Evolutionary conservation across 2,797 vertebrate species (phyloP), one percentile per base, ranked within the genome.

Genomic region (Sandelia bainsii): DNA sequence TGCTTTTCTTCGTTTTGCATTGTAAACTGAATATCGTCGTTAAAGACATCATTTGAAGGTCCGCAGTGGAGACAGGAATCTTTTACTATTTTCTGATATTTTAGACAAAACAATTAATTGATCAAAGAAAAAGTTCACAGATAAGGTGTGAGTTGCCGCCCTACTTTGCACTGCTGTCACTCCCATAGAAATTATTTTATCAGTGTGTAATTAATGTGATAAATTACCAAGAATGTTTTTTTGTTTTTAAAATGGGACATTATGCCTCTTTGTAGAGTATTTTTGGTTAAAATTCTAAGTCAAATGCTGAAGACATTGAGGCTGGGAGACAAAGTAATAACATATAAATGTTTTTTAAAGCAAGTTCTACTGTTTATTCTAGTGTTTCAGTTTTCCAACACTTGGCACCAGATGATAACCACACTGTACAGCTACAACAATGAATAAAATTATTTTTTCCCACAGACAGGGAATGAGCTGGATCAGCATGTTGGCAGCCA

Each of bases 401-500:
- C 10, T 17, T 13, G 45, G 11, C 66, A n/a, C n/a, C 57, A 63
- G 61, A 69, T 51, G 34, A 76, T 42, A 25, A 52, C 20, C 27
- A 10, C 10, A 49, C 61, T 20, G 66, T 54, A 23, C 58, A 37
- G 62, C 34, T 62, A 4, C 60, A 66, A 76, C 53, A 14, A 42
- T 34, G 66, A 73, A 12, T 57, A 46, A 44, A 49, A 19, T 49
- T 48, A 46, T 63, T 69, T 60, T 56, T 62, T 44, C 60, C 56
- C 27, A 76, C 80, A 62, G 40, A 61, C 77, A 65, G 63, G 37
- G 53, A 80, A 56, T 68, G 70, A 74, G 69, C 86, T 75, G 72
- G 72, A 77, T 79, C 75, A 72, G 80, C 80, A 49, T 68, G 75
- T 61, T 87, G 82, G 83, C 79, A 62, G 68, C 19, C 67, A 8